Evolutionary conservation across 2,888 invertebrate genomes (phyloP).

Genomic region (Drosophila anomelani): DNA sequence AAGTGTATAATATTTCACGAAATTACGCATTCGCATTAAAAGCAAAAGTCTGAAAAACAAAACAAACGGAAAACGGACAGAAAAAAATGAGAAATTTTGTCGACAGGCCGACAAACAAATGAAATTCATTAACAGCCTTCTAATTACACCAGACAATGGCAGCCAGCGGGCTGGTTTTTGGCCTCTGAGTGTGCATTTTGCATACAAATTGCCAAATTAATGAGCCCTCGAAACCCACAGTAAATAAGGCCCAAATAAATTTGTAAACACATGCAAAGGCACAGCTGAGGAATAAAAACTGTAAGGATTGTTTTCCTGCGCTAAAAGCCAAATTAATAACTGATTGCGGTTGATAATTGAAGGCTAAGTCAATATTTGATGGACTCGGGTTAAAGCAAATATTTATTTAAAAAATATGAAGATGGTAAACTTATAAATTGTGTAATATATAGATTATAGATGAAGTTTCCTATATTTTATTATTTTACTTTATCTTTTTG

Average conservation of each 20-base stretch:
- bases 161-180: conserved; percentile 22
- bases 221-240: conserved; percentile 64
- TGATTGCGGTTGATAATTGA: conserved; percentile 54
- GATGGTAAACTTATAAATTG: neutral
- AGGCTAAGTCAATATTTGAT: conserved; percentile 58
- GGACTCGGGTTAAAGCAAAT: neutral
- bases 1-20: conserved; percentile 13
- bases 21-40: conserved; percentile 59
- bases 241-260: conserved; percentile 69
- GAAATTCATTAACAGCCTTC: conserved; percentile 81
- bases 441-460: too few species aligned
- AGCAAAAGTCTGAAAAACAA: conserved; percentile 53
- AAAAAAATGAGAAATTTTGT: conserved; percentile 37
- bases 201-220: conserved; percentile 81
- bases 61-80: conserved; percentile 20
- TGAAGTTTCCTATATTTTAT: too few species aligned
- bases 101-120: conserved; percentile 68
- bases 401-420: neutral
- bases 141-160: conserved; percentile 77
- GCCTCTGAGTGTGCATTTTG: conserved; percentile 72
- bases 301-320: conserved; percentile 1
- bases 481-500: neutral
- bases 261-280: conserved; percentile 42
- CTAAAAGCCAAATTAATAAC: conserved; percentile 48
- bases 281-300: conserved; percentile 23